These are phyloP conservation scores for Apodemus speciosus DNA, from an alignment of 2,113 vertebrate genomes.

Conservation along the genomic window DNA sequence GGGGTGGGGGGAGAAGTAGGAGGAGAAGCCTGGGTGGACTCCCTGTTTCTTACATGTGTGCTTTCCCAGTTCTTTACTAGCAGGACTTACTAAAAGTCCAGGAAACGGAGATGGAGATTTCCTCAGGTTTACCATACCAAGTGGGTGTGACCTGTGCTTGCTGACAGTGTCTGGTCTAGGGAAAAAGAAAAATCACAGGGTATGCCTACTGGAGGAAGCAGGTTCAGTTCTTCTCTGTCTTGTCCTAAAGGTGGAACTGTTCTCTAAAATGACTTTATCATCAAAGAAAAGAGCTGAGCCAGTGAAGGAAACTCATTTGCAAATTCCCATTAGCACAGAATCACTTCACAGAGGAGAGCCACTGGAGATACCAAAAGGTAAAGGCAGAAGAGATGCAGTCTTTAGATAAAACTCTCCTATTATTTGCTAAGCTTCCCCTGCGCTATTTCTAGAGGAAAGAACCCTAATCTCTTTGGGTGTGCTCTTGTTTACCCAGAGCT, in stretches of 20 bases:
- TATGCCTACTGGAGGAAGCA: not conserved
- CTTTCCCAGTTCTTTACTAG: not conserved
- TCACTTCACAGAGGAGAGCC: conserved; percentile 67
- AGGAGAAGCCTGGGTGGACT: not conserved
- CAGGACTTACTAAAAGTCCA: not conserved
- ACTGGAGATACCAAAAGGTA: conserved; percentile 52
- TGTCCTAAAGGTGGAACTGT: conserved; percentile 50
- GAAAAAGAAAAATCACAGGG: not conserved
- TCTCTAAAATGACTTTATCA: conserved; percentile 57
- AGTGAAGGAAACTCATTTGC: conserved; percentile 71
- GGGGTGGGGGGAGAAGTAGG: not conserved
- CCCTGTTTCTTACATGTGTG: not conserved
- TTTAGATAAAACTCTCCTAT: conserved; percentile 75
- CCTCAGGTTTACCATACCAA: rapidly evolving
- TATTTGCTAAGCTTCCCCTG: conserved; percentile 62
- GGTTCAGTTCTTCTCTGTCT: not conserved
- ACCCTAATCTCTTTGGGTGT: conserved; percentile 64
- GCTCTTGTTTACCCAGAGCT: conserved; percentile 67
- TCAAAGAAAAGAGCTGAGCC: conserved; percentile 53
- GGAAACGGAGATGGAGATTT: not conserved
- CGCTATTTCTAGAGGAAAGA: conserved; percentile 82
- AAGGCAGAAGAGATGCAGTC: conserved; percentile 71
- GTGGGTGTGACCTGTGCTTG: not conserved
- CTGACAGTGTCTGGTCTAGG: not conserved
- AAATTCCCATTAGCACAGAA: conserved; percentile 67